These are phyloP conservation scores for Mallotus villosus DNA, from an alignment of 2,797 vertebrate species.

Conservation along the genomic window DNA sequence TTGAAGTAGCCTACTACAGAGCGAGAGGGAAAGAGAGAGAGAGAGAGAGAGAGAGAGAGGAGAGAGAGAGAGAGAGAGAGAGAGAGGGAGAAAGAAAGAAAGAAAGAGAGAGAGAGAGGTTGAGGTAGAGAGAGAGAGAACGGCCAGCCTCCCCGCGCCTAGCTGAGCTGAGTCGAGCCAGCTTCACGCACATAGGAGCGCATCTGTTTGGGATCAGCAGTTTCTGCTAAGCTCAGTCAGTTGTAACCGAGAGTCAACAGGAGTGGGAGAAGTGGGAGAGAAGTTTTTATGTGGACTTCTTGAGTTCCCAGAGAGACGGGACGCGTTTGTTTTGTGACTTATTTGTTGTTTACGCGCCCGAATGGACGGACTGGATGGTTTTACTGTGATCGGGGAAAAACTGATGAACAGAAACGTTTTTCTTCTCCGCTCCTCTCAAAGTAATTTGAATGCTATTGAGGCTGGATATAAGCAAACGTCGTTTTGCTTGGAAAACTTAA, in stretches of 20 bases:
- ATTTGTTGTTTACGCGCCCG: slow-evolving; percentile 21
- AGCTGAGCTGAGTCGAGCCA: slow-evolving; percentile 62
- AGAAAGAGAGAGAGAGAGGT: slow-evolving; percentile 15
- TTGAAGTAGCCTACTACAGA: slow-evolving; percentile 60
- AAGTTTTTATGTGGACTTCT: slow-evolving; percentile 61
- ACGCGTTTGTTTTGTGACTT: slow-evolving; percentile 23
- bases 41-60: slow-evolving; percentile 14
- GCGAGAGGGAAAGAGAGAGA: slow-evolving; percentile 14
- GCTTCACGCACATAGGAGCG: slow-evolving; percentile 68
- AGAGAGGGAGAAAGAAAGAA: slow-evolving; percentile 27
- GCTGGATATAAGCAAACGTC: slow-evolving; percentile 60
- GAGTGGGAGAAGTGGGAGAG: slow-evolving; percentile 47
- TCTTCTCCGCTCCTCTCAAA: slow-evolving; percentile 20
- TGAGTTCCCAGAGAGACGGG: slow-evolving; percentile 7
- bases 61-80: slow-evolving; percentile 11
- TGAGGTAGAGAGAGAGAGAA: slow-evolving; percentile 21
- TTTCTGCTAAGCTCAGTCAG: slow-evolving; percentile 71
- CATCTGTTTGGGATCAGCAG: slow-evolving; percentile 85
- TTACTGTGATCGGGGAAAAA: slow-evolving; percentile 22
- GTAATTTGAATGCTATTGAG: slow-evolving; percentile 13
- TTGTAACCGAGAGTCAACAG: slow-evolving; percentile 68
- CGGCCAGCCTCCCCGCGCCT: slow-evolving; percentile 64
- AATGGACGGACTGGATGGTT: slow-evolving; percentile 57
- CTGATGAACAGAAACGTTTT: slow-evolving; percentile 31
- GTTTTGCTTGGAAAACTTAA: slow-evolving; percentile 43